Evolutionary conservation across 2,797 vertebrate species (phyloP).

Genomic region (Selene dorsalis): DNA sequence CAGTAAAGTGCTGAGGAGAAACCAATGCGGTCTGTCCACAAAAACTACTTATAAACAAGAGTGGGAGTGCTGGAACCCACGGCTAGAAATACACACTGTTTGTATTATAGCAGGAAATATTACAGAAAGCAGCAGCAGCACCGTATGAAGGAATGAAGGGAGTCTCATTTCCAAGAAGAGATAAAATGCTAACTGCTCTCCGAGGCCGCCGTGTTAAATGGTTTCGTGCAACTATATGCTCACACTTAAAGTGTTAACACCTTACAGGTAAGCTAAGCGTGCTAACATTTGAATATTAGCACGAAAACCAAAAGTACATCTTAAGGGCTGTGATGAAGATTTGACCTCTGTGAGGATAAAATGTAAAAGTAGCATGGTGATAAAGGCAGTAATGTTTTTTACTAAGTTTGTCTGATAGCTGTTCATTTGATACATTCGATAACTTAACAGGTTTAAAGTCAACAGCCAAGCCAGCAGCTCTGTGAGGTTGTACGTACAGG

Average conservation of each 20-base stretch:
- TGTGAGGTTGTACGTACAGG: too few relatives aligned
- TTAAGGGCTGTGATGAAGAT: not conserved
- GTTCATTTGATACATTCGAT: not conserved
- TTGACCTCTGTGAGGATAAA: not conserved
- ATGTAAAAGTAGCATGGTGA: not conserved
- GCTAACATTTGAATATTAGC: not conserved
- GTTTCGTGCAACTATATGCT: not conserved
- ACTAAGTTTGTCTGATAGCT: not conserved
- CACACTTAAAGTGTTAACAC: not conserved
- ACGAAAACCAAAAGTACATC: not conserved
- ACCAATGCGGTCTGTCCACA: conserved; percentile 77
- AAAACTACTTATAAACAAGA: conserved; percentile 84
- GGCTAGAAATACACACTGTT: conserved; percentile 77
- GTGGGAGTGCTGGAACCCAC: conserved; percentile 75
- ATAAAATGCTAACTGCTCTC: conserved; percentile 11
- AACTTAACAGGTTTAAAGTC: not conserved
- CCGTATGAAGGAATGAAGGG: conserved; percentile 40
- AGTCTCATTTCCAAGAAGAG: conserved; percentile 31
- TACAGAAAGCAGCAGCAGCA: conserved; percentile 59
- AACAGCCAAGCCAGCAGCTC: not conserved
- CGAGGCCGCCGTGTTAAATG: not conserved
- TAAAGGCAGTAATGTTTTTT: not conserved
- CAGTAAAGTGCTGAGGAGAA: conserved; percentile 81
- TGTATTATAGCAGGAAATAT: conserved; percentile 65
- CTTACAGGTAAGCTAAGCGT: not conserved